phyloP scores from a whole-genome alignment of 2,797 vertebrate genomes.

The Trachops cirrhosus region DNA sequence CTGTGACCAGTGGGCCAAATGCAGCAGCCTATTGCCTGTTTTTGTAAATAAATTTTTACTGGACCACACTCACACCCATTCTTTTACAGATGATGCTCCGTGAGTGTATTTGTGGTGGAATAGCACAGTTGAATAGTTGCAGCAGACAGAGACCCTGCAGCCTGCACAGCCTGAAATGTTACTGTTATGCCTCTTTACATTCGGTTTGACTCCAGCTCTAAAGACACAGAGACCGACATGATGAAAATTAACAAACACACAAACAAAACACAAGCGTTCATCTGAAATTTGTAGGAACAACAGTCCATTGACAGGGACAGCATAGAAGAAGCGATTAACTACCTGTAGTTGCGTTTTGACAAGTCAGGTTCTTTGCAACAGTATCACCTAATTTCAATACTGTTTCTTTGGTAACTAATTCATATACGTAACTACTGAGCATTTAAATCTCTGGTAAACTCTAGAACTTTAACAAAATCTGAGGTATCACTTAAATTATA shows the following conservation, averaged over 20 bases:
- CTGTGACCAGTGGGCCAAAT: neutral
- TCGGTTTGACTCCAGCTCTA: neutral
- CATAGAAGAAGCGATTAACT: neutral
- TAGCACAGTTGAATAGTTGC: neutral
- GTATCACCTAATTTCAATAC: neutral
- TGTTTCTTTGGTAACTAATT: conserved; percentile 28
- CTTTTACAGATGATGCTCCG: neutral
- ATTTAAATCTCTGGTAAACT: conserved; percentile 12
- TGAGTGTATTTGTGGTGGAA: neutral
- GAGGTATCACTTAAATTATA: neutral
- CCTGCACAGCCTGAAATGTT: neutral
- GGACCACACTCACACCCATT: neutral
- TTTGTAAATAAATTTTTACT: conserved; percentile 36
- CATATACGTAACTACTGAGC: neutral
- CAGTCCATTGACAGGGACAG: neutral
- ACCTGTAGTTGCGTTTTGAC: neutral
- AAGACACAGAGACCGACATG: neutral
- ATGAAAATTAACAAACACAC: neutral
- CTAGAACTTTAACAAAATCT: neutral
- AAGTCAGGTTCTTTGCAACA: neutral
- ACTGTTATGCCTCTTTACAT: neutral
- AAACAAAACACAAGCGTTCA: neutral
- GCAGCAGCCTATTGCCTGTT: neutral
- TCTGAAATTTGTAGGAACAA: neutral
- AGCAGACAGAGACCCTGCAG: neutral